Evolutionary conservation across 2,797 vertebrate species (phyloP).

Genomic region (Pangasius sanitwongsei): DNA sequence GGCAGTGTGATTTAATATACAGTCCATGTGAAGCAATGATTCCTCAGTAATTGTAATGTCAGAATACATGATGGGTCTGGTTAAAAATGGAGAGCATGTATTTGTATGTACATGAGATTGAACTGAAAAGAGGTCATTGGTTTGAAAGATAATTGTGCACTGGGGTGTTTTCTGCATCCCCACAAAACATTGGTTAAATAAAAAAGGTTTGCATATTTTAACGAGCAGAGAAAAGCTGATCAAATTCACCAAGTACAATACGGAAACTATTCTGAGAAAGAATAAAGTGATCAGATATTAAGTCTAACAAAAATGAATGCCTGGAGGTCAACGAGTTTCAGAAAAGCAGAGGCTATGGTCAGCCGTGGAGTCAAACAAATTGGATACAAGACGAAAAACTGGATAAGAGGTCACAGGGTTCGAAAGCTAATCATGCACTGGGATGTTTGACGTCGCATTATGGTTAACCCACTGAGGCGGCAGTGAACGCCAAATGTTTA

Average conservation of each 20-base stretch:
- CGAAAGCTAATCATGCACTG: constrained; percentile 26
- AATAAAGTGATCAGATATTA: background rate
- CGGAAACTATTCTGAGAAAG: background rate
- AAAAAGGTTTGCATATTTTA: background rate
- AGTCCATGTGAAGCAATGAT: background rate
- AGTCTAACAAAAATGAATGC: background rate
- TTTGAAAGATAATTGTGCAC: background rate
- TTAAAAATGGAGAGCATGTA: background rate
- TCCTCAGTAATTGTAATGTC: background rate
- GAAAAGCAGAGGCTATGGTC: background rate
- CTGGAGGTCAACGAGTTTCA: background rate
- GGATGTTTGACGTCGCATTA: constrained; percentile 16
- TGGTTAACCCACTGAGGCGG: constrained; percentile 18
- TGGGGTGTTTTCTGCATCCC: background rate
- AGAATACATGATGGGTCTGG: background rate
- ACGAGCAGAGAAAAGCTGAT: background rate
- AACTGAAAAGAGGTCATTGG: background rate
- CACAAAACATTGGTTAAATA: background rate
- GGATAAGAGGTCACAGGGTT: constrained; percentile 24
- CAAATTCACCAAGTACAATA: background rate
- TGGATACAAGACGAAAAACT: constrained; percentile 3
- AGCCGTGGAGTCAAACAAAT: background rate
- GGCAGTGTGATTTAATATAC: background rate
- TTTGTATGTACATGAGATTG: too few species aligned
- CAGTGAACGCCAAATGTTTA: constrained; percentile 23